A percentile compares a stretch with the other conserved stretches of the same genome.
These are phyloP conservation scores for Holacanthella duospinosa DNA, from an alignment of 2,888 invertebrate species.

Conservation along the genomic window DNA sequence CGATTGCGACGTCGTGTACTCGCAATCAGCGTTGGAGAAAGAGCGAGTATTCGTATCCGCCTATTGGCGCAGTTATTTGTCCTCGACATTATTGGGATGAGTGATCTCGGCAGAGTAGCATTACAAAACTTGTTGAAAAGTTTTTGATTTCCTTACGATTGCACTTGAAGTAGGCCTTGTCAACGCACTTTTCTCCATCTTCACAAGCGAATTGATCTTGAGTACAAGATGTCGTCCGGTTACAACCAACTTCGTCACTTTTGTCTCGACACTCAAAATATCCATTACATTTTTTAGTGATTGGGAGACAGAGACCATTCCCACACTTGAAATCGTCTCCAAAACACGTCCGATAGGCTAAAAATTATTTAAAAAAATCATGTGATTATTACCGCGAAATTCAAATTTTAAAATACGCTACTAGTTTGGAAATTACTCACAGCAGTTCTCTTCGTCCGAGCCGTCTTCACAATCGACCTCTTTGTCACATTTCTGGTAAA, in stretches of 20 bases:
- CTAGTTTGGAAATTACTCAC: constrained; percentile 41
- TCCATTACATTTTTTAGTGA: constrained; percentile 83
- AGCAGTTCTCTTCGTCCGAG: constrained; percentile 46
- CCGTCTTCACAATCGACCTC: constrained; percentile 43
- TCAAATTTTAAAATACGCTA: too few relatives aligned
- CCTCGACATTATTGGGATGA: not conserved
- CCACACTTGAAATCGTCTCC: constrained; percentile 75
- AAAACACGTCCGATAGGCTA: constrained; percentile 80
- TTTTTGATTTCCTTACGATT: constrained; percentile 52
- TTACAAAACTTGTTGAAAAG: too few relatives aligned
- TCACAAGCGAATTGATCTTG: constrained; percentile 69
- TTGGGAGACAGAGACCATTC: constrained; percentile 73
- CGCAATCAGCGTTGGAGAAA: not conserved
- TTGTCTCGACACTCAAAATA: constrained; percentile 77
- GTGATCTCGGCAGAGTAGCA: not conserved
- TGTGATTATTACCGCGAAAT: too few relatives aligned
- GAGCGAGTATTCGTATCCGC: too few relatives aligned
- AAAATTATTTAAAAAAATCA: constrained; percentile 39
- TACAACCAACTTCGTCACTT: constrained; percentile 67
- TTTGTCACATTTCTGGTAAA: constrained; percentile 83
- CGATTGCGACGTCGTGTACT: too few relatives aligned
- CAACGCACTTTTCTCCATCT: constrained; percentile 68
- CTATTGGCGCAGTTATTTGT: too few relatives aligned
- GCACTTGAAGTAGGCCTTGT: constrained; percentile 57
- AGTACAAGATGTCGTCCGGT: not conserved